These are phyloP conservation scores for Oxytorus armatus DNA, from an alignment of 2,888 invertebrate species.

Conservation along the genomic window DNA sequence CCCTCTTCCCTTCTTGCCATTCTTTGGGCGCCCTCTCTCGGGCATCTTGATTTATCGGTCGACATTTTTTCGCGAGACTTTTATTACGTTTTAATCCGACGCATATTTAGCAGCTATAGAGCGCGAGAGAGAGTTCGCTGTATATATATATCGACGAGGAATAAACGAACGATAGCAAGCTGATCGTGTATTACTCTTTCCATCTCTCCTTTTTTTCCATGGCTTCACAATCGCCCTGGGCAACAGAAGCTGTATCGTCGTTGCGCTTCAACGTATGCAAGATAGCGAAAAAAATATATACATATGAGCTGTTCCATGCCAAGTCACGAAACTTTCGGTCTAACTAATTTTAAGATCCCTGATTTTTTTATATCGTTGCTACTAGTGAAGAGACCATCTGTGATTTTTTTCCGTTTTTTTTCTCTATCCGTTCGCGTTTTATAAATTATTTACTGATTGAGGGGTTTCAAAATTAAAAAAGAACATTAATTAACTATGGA, in stretches of 20 bases:
- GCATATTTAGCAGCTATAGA: conserved; percentile 70
- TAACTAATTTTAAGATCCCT: no score
- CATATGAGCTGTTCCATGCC: not conserved
- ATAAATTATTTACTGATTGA: no score
- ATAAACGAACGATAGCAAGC: conserved; percentile 17
- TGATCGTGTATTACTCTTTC: not conserved
- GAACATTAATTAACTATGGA: not conserved
- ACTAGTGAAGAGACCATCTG: no score
- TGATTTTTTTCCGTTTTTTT: no score
- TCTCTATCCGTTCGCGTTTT: no score
- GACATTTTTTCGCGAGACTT: conserved; percentile 78
- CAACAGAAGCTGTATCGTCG: conserved; percentile 44
- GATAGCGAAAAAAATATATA: not conserved
- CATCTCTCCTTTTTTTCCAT: no score
- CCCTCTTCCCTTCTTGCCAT: not conserved
- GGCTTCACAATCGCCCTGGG: conserved; percentile 32
- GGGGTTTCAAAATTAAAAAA: no score
- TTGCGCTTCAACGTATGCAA: conserved; percentile 19
- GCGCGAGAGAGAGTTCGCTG: conserved; percentile 26
- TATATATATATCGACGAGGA: conserved; percentile 15
- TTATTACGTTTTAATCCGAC: conserved; percentile 80
- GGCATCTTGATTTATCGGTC: conserved; percentile 79
- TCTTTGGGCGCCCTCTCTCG: conserved; percentile 37
- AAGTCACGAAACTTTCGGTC: not conserved
- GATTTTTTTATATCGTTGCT: no score